Conservation (phyloP, 2,888 invertebrate genomes). For the Agriotes lineatus region DNA sequence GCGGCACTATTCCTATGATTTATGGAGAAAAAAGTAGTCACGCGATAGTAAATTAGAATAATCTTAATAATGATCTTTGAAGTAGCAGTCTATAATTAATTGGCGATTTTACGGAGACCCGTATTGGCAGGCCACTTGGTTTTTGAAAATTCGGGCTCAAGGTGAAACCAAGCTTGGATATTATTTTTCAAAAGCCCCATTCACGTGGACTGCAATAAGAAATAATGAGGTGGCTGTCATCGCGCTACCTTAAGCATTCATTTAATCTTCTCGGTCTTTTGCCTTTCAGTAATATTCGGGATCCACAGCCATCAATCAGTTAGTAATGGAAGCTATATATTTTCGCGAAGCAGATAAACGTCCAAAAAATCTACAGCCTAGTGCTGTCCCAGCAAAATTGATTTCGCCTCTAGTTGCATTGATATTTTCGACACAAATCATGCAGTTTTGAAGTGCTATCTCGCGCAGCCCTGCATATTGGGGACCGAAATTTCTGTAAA, state of each 20-base stretch:
- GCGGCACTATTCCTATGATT: no score
- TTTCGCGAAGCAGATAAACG: constrained; percentile 23
- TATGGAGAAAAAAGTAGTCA: no score
- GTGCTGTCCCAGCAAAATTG: constrained; percentile 20
- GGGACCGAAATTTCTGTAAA: constrained; percentile 2
- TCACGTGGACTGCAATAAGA: constrained; percentile 20
- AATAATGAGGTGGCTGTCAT: constrained; percentile 27
- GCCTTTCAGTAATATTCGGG: constrained; percentile 25
- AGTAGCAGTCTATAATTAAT: no score
- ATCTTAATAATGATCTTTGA: no score
- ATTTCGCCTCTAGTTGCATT: neutral
- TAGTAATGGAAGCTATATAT: constrained; percentile 25
- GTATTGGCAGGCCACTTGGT: neutral
- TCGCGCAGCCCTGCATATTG: neutral
- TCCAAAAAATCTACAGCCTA: constrained; percentile 19
- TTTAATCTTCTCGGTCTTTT: constrained; percentile 29
- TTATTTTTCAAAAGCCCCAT: constrained; percentile 20
- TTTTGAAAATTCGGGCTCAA: neutral
- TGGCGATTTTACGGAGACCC: neutral
- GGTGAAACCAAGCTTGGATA: constrained; percentile 4
- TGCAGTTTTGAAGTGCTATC: neutral
- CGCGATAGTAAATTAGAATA: no score
- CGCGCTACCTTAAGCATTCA: constrained; percentile 24
- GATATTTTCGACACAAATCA: constrained; percentile 13
- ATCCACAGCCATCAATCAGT: constrained; percentile 26